phyloP scores from a whole-genome alignment of 2,797 vertebrate genomes.

The Molossus alvarezi region DNA sequence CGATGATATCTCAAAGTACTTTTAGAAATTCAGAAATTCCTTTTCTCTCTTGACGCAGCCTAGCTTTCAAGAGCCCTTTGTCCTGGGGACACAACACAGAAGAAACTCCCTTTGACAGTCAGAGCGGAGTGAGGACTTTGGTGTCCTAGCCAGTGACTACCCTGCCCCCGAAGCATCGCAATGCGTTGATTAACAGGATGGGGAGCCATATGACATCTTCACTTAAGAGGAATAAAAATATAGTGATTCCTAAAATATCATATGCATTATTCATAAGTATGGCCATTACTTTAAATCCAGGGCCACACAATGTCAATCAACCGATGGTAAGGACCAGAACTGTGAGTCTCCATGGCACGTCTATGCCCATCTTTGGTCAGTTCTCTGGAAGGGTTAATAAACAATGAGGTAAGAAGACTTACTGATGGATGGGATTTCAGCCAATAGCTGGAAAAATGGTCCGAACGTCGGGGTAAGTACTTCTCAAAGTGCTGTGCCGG shows the following conservation, averaged over 20 bases:
- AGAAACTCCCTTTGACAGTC: slow-evolving; percentile 81
- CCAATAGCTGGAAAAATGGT: neutral
- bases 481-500: neutral
- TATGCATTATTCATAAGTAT: slow-evolving; percentile 79
- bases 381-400: neutral
- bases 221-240: slow-evolving; percentile 82
- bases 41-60: slow-evolving; percentile 69
- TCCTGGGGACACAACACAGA: slow-evolving; percentile 75
- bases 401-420: neutral
- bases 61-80: slow-evolving; percentile 74
- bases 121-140: slow-evolving; percentile 75
- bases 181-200: slow-evolving; percentile 82
- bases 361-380: neutral
- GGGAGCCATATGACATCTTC: slow-evolving; percentile 78
- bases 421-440: slow-evolving; percentile 20
- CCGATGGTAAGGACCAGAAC: neutral
- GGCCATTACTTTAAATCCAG: slow-evolving; percentile 70
- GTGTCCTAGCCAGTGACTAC: slow-evolving; percentile 72
- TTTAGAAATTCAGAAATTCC: slow-evolving; percentile 76
- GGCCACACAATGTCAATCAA: slow-evolving; percentile 62
- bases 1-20: slow-evolving; percentile 75
- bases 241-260: slow-evolving; percentile 79
- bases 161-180: slow-evolving; percentile 72
- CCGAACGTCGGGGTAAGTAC: neutral
- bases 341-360: neutral